Evolutionary conservation across 2,797 vertebrate genomes (phyloP).

Genomic region (Sarcoramphus papa): DNA sequence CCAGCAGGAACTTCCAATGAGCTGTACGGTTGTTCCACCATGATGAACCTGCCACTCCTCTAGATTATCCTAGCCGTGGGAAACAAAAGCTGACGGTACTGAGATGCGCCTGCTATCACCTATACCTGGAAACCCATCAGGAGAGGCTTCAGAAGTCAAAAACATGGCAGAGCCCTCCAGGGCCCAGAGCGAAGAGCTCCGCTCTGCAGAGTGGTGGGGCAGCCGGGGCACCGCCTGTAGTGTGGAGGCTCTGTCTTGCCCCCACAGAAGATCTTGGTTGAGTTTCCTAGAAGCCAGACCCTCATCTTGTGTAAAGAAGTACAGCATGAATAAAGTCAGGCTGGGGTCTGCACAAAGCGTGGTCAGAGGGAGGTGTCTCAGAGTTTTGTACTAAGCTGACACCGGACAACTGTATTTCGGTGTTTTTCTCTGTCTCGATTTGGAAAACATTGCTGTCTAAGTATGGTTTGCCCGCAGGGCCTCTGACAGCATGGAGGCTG

Average conservation of each 20-base stretch:
- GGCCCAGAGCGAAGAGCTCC: neutral
- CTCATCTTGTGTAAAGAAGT: neutral
- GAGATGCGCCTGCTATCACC: neutral
- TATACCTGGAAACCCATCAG: neutral
- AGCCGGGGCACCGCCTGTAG: accelerated
- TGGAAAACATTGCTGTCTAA: neutral
- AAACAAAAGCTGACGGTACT: neutral
- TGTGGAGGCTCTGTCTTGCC: neutral
- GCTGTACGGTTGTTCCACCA: neutral
- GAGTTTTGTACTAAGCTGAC: neutral
- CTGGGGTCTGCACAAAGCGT: accelerated
- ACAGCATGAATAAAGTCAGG: accelerated
- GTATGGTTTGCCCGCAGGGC: neutral
- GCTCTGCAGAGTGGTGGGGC: accelerated
- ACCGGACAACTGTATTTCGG: neutral
- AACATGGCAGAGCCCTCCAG: neutral
- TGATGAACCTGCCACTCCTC: neutral
- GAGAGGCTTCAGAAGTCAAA: neutral
- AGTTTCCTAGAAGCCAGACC: neutral
- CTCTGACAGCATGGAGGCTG: neutral
- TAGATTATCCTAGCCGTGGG: neutral
- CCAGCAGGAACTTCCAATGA: neutral
- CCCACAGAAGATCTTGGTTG: neutral
- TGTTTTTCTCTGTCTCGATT: neutral
- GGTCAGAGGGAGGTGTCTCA: neutral